Conservation (phyloP, 2,113 vertebrate species). For the Alouatta palliata region DNA sequence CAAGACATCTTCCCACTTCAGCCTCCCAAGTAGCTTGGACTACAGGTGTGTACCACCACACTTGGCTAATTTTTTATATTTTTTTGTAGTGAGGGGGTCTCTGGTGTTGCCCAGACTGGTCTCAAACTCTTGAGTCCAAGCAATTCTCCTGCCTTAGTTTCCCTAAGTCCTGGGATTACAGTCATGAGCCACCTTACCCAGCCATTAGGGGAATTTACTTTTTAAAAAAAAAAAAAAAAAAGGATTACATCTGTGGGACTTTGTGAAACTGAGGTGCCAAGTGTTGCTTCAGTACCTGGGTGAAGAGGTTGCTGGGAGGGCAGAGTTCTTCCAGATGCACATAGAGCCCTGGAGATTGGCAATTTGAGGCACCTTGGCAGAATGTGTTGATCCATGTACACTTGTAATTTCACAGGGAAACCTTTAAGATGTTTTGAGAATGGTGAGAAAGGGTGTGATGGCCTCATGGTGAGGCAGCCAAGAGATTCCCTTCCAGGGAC, state of each 20-base stretch:
- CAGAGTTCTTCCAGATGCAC: not conserved
- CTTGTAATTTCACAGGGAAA: not conserved
- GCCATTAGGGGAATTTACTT: not conserved
- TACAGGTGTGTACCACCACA: too few species aligned
- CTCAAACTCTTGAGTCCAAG: too few species aligned
- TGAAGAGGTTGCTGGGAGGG: not conserved
- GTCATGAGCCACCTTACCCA: not conserved
- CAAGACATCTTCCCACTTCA: too few species aligned
- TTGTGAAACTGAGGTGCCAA: not conserved
- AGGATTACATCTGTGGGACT: not conserved
- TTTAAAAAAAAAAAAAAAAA: not conserved
- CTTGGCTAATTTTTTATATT: too few species aligned
- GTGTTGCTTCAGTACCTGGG: not conserved
- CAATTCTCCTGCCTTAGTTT: too few species aligned
- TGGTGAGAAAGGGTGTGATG: not conserved
- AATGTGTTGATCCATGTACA: not conserved
- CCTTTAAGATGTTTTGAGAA: constrained; percentile 9
- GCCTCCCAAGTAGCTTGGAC: too few species aligned
- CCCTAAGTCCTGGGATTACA: too few species aligned
- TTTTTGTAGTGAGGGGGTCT: too few species aligned
- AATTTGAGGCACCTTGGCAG: not conserved
- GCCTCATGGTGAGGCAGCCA: not conserved
- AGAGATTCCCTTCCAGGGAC: not conserved
- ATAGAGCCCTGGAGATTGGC: not conserved
- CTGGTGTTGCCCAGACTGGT: too few species aligned